Evolutionary conservation across 2,113 vertebrate genomes (phyloP).

Genomic region (Platichthys stellatus): DNA sequence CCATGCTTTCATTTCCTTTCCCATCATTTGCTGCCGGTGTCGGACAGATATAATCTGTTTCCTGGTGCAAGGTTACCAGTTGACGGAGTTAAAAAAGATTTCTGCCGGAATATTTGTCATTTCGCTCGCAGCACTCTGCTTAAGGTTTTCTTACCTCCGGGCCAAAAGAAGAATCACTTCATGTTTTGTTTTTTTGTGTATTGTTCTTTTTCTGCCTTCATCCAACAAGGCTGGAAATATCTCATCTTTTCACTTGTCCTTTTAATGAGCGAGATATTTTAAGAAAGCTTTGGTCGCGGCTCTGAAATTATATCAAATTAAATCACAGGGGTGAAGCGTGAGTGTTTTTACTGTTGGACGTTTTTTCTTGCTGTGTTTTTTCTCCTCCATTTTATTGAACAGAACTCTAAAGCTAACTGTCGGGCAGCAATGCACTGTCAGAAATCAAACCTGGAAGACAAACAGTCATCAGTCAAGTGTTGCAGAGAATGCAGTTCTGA

Average conservation of each 20-base stretch:
- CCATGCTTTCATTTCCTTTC: constrained; percentile 68
- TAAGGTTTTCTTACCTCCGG: not conserved
- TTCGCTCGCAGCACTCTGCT: not conserved
- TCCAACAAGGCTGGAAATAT: constrained; percentile 2
- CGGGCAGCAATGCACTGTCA: constrained; percentile 31
- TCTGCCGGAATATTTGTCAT: not conserved
- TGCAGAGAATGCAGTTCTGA: constrained; percentile 22
- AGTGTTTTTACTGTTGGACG: not conserved
- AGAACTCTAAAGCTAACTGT: not conserved
- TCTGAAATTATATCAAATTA: constrained; percentile 18
- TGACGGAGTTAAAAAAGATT: constrained; percentile 10
- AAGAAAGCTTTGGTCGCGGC: not conserved
- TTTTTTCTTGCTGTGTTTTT: constrained; percentile 20
- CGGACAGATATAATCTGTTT: constrained; percentile 51
- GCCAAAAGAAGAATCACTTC: not conserved
- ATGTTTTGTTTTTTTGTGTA: no score
- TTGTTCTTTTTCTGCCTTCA: not conserved
- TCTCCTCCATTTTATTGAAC: constrained; percentile 41
- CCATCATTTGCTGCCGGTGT: constrained; percentile 33
- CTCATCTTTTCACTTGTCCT: not conserved
- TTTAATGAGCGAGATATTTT: not conserved
- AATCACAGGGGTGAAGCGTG: not conserved
- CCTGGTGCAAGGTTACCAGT: constrained; percentile 4
- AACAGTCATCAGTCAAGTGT: constrained; percentile 46
- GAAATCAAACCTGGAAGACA: constrained; percentile 54